Conservation (phyloP, 2,797 vertebrate species). For the Microctenopoma stevenorrisi region DNA sequence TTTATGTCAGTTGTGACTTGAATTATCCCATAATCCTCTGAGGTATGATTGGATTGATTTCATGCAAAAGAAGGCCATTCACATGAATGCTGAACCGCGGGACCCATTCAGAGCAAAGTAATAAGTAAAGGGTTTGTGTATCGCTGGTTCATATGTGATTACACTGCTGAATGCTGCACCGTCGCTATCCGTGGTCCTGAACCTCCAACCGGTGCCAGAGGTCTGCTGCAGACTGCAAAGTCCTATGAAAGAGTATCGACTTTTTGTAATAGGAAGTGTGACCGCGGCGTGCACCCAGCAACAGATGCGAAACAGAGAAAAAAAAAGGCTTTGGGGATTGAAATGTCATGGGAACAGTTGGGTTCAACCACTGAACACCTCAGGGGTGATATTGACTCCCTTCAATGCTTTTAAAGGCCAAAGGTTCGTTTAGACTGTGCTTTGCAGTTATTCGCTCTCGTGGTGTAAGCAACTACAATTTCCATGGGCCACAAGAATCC, state of each 20-base stretch:
- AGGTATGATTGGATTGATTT: conserved; percentile 35
- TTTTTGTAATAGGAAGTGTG: conserved; percentile 81
- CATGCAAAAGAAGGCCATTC: conserved; percentile 35
- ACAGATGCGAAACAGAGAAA: conserved; percentile 71
- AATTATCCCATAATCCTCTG: conserved; percentile 11
- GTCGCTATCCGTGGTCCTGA: conserved; percentile 77
- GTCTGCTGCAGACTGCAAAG: conserved; percentile 65
- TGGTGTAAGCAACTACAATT: conserved; percentile 67
- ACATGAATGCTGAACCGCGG: conserved; percentile 28
- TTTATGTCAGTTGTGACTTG: background rate
- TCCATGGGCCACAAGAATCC: conserved; percentile 59
- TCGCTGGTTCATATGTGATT: conserved; percentile 62
- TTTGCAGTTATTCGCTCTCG: conserved; percentile 65
- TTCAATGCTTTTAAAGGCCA: conserved; percentile 82
- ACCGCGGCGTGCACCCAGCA: conserved; percentile 75
- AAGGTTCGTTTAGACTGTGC: conserved; percentile 69
- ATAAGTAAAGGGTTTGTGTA: conserved; percentile 38
- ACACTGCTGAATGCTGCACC: conserved; percentile 61
- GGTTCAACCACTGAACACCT: conserved; percentile 84
- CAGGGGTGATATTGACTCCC: conserved; percentile 82
- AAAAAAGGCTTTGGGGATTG: conserved; percentile 77
- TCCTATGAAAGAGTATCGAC: conserved; percentile 80
- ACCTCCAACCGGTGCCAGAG: conserved; percentile 67
- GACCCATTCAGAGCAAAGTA: conserved; percentile 20
- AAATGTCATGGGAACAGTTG: conserved; percentile 85